Base-by-base conservation (phyloP, 2,888 invertebrate genomes). In the Chrysopilus asiliformis region DNA sequence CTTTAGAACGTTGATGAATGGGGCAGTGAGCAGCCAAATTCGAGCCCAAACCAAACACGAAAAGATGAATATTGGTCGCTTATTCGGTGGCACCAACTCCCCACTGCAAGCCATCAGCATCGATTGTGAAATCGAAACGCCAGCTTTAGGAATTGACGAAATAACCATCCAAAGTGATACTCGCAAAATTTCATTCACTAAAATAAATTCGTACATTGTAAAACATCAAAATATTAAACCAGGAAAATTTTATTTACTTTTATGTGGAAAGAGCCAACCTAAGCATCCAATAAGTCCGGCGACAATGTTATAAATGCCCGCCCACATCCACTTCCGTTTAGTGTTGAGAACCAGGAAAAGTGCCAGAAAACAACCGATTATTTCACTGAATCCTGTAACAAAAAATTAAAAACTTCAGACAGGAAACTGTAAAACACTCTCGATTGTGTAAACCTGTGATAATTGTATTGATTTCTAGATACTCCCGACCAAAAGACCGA, bases 31-130 rank as follows among this genome's bases (percentile, higher is more conserved):
- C 14, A 62, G 48, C 55, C 59, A 61, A 8, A 63, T 45, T 6
- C 63, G 49, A 3, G 62, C 57, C 55, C 56, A 62, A 4, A 60
- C 60, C 28, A 60, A 55, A 17, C 60, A 60, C 0, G 62, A 62
- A 43, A 61, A 62, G 31, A 55, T 56, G 32, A 55, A 60, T 4
- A 60, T 53, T 38, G 52, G 50, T 38, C 56, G 57, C 37, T 62
- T 61, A 26, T 56, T 51, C 3, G 50, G 43, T 40, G 65, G 57
- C 49, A 65, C 53, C 18, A 65, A 44, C 39, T 65, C 65, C 9
- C 54, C 49, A 45, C 60, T 57, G 45, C 63, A 64, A 37, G 61
- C 62, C 32, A 59, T 42, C 6, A 64, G 45, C 53, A 65, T 58
- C 13, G 64, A 63, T 39, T 62, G 58, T 29, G 59, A 60, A 36